Conservation (phyloP, 2,113 vertebrate genomes). For the Caretta caretta region DNA sequence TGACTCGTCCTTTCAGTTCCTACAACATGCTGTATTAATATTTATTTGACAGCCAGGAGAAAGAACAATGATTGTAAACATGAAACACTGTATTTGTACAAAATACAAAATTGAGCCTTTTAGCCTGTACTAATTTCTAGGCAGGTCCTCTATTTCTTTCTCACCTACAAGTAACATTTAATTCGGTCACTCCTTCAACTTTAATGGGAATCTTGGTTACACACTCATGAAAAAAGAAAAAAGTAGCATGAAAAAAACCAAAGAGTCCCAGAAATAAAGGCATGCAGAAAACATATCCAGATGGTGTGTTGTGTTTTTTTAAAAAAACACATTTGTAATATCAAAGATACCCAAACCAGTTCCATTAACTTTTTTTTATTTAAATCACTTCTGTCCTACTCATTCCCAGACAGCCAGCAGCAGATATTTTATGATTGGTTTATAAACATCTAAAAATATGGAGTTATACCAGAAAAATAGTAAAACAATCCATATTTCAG, state of each 20-base stretch:
- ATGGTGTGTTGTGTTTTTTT: not conserved
- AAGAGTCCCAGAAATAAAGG: not conserved
- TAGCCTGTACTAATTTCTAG: not conserved
- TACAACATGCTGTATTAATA: not conserved
- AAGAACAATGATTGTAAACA: not conserved
- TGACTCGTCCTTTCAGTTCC: not conserved
- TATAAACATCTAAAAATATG: not conserved
- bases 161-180: not conserved
- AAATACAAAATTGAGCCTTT: not conserved
- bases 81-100: not conserved
- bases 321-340: not conserved
- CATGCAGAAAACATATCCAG: not conserved
- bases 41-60: not conserved
- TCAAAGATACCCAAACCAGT: not conserved
- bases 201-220: not conserved
- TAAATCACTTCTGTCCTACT: not conserved
- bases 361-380: not conserved
- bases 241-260: not conserved
- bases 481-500: not conserved
- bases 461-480: not conserved
- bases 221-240: not conserved
- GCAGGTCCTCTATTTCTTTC: not conserved
- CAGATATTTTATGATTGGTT: not conserved
- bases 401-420: not conserved
- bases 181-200: not conserved